Percentiles rank a stretch among this genome's conserved stretches.
Evolutionary conservation across 2,113 vertebrate genomes (phyloP).

Genomic region (Nesoenas mayeri): DNA sequence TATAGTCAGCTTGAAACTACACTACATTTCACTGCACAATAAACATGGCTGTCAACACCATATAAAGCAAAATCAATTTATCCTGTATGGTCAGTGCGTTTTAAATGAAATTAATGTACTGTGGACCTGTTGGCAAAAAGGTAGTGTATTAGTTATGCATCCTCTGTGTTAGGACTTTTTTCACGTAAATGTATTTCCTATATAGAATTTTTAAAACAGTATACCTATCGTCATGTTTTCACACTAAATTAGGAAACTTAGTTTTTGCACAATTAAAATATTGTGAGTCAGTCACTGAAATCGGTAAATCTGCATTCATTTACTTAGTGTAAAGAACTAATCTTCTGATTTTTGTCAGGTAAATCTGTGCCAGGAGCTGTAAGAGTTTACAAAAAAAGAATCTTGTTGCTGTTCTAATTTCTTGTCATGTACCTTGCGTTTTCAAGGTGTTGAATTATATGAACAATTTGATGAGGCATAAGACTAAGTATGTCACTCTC

Average conservation of each 20-base stretch:
- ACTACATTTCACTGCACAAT: conserved; percentile 99
- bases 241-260: not conserved
- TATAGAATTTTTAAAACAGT: not conserved
- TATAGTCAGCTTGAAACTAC: conserved; percentile 94
- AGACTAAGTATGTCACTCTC: not conserved
- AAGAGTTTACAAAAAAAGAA: not conserved
- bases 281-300: not conserved
- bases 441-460: conserved; percentile 6
- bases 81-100: conserved; percentile 96
- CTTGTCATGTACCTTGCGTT: conserved; percentile 27
- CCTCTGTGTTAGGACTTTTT: conserved; percentile 66
- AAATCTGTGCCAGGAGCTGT: not conserved
- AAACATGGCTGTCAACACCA: conserved; percentile 99
- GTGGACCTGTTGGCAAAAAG: conserved; percentile 84
- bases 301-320: not conserved
- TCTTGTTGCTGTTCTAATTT: conserved; percentile 39
- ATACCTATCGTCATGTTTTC: not conserved
- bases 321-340: not conserved
- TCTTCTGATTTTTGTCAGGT: conserved; percentile 10
- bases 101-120: conserved; percentile 99
- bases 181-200: conserved; percentile 49
- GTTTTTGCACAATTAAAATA: not conserved
- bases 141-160: conserved; percentile 90
- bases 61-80: conserved; percentile 99
- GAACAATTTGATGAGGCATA: not conserved